These are phyloP conservation scores for Phenganax stokvisi DNA, from an alignment of 92 coral and sea anemone species.

Conservation along the genomic window DNA sequence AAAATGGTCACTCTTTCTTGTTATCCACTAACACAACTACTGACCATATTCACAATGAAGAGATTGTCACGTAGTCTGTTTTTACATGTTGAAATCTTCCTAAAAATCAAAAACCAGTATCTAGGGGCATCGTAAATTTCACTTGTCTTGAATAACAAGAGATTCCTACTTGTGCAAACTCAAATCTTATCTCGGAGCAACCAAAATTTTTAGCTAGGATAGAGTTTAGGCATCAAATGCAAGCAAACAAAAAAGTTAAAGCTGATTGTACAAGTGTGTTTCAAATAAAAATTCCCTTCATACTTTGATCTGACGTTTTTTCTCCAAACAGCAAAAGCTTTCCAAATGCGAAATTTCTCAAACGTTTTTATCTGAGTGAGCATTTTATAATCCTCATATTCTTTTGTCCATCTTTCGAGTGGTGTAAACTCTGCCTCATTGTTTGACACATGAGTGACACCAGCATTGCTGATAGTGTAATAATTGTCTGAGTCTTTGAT, in stretches of 20 bases:
- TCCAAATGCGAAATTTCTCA: conserved; percentile 97
- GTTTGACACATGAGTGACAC: conserved; percentile 74
- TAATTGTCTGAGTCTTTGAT: conserved; percentile 76
- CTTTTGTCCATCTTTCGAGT: conserved; percentile 83
- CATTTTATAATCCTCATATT: conserved; percentile 72
- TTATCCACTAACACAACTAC: conserved; percentile 33
- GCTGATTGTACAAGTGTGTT: too few relatives aligned
- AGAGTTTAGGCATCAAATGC: too few relatives aligned
- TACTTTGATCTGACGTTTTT: conserved; percentile 94
- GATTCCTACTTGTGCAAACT: neutral
- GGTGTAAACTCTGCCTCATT: conserved; percentile 92
- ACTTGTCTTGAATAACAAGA: neutral
- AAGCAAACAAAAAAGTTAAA: too few relatives aligned
- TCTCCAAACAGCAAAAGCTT: conserved; percentile 98
- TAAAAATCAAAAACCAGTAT: conserved; percentile 20
- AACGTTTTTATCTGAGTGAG: conserved; percentile 83
- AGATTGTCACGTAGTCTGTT: conserved; percentile 85
- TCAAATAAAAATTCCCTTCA: conserved; percentile 16
- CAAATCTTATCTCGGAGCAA: too few relatives aligned
- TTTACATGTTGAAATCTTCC: conserved; percentile 81
- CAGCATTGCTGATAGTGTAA: conserved; percentile 80
- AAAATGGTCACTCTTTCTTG: neutral
- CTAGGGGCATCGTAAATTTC: neutral
- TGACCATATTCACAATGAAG: conserved; percentile 83
- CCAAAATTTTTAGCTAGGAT: too few relatives aligned